phyloP scores from a whole-genome alignment of 92 coral and sea anemone genomes.

The Pocillopora meandrina region DNA sequence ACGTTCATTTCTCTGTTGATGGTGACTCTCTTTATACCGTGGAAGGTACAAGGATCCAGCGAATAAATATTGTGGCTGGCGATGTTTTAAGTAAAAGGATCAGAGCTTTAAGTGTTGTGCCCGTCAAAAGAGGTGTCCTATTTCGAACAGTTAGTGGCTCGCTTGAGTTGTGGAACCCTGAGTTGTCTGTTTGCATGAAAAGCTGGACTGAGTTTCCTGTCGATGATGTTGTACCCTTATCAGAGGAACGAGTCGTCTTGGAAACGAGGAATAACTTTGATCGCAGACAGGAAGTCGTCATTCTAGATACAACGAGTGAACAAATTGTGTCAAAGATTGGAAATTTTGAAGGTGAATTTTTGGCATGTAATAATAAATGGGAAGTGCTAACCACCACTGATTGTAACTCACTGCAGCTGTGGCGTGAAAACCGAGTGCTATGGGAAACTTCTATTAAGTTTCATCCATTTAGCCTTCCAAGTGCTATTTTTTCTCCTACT shows the following conservation, averaged over 20 bases:
- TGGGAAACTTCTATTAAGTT: not conserved
- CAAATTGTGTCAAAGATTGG: not conserved
- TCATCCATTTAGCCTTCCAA: too few species aligned
- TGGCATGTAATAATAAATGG: conserved; percentile 15
- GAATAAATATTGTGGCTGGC: too few species aligned
- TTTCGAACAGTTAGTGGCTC: not conserved
- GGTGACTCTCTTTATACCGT: not conserved
- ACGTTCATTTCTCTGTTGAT: not conserved
- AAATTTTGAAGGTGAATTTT: not conserved
- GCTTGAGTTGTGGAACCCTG: conserved; percentile 41
- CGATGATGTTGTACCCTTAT: not conserved
- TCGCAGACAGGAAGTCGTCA: not conserved
- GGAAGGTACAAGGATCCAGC: not conserved
- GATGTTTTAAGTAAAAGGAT: too few species aligned
- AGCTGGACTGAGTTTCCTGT: not conserved
- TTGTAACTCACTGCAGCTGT: not conserved
- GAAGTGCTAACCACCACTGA: not conserved
- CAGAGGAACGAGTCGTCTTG: conserved; percentile 10
- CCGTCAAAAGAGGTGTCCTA: too few species aligned
- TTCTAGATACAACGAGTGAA: conserved; percentile 22
- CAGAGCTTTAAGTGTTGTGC: too few species aligned
- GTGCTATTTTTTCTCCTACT: not conserved
- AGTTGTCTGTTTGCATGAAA: conserved; percentile 3
- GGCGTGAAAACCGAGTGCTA: not conserved
- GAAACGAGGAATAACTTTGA: too few species aligned